Conservation (phyloP, 2,113 vertebrate species). For the Leucopsar rothschildi region DNA sequence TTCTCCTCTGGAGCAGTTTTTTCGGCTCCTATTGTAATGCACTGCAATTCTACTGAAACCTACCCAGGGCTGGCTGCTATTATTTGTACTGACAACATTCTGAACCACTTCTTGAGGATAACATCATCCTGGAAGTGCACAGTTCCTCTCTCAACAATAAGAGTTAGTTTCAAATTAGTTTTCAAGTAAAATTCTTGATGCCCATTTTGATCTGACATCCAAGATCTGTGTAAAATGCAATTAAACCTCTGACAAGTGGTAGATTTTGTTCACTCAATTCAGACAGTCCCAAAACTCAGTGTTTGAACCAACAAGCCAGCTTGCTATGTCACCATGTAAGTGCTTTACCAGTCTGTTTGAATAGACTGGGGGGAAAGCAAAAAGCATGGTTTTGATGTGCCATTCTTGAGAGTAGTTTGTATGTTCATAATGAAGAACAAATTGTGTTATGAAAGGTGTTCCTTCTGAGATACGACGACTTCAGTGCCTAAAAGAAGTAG, state of each 20-base stretch:
- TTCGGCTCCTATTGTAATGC: not conserved
- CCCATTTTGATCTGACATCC: not conserved
- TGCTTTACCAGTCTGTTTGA: not conserved
- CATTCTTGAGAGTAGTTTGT: not conserved
- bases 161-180: not conserved
- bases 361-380: not conserved
- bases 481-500: not conserved
- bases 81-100: accelerated
- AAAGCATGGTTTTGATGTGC: not conserved
- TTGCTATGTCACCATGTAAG: not conserved
- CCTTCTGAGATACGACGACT: not conserved
- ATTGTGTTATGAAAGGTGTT: not conserved
- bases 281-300: not conserved
- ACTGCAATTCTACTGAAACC: not conserved
- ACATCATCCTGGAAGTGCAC: not conserved
- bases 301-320: not conserved
- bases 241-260: not conserved
- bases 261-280: not conserved
- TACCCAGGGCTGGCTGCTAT: not conserved
- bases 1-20: not conserved
- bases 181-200: not conserved
- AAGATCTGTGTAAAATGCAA: not conserved
- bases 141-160: not conserved
- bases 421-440: not conserved
- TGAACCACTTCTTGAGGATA: not conserved